Evolutionary conservation across 2,113 vertebrate genomes (phyloP), one percentile per base, ranked within the genome.

Genomic region (Rhinogobius similis): DNA sequence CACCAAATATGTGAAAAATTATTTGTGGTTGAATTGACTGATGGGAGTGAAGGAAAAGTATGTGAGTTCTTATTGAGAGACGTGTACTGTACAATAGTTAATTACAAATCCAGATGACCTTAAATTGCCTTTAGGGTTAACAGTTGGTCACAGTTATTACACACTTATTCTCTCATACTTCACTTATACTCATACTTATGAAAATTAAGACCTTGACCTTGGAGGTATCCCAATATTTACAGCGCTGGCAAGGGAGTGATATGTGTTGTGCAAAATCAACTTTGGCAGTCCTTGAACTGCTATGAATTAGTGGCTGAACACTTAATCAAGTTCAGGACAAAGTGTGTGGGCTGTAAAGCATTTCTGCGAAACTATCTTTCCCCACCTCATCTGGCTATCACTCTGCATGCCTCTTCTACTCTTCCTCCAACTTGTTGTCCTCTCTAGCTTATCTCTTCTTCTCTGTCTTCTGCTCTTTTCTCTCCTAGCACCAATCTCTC

Each of bases 401-500:
- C 65, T 74, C 72, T 55, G 64, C 74, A 68, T 82, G 79, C 69
- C 76, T 79, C 50, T 66, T 75, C 65, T 76, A 68, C 70, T 27
- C 69, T 74, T 46, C 77, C 72, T 73, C 70, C 70, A 67, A 58
- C 73, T 79, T 55, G 46, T 70, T 70, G 67, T 82, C 84, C 79
- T 83, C 76, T 70, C 73, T 21, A 75, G 76, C 63, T 68, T 79
- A 86, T 82, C 79, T 74, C 78, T 82, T 75, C 36, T 74, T 80
- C 63, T 61, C 82, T 79, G 85, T 87, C 4, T 73, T 83, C 79
- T 87, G 75, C 79, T 74, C 73, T 85, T 87, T 81, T 83, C 88
- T 91, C 86, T 73, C 70, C 85, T 86, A 78, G 87, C 92, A 92
- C 91, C 90, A 89, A 86, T 85, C 87, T 88, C 71, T 76, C 93